Percentiles rank a stretch among this genome's conserved stretches.
Evolutionary conservation across 2,888 invertebrate species (phyloP).

Genomic region (Agriotes lineatus): DNA sequence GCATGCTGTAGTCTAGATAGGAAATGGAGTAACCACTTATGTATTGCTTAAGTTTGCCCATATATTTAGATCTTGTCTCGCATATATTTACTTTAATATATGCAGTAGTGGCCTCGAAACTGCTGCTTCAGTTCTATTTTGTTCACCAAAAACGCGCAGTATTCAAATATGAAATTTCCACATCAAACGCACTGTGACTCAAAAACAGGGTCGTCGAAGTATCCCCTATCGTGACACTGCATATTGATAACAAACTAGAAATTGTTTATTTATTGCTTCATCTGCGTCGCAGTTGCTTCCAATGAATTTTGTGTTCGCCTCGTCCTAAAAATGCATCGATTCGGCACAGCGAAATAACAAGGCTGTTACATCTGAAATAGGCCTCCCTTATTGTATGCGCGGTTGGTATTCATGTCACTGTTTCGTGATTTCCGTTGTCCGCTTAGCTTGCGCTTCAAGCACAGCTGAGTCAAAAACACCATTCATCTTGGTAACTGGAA

Average conservation of each 20-base stretch:
- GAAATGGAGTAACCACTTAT: not conserved
- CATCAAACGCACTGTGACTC: not conserved
- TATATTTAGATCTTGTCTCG: not conserved
- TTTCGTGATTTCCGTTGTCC: conserved; percentile 1
- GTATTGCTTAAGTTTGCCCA: not conserved
- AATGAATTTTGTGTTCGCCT: too few species aligned
- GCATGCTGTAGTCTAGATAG: not conserved
- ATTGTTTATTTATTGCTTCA: too few species aligned
- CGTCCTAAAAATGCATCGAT: too few species aligned
- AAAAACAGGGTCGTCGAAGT: too few species aligned
- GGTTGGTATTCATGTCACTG: conserved; percentile 13
- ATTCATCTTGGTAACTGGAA: not conserved
- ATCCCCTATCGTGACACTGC: too few species aligned
- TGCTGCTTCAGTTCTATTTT: conserved; percentile 6
- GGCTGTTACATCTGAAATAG: too few species aligned
- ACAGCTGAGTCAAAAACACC: not conserved
- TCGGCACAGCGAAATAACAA: too few species aligned
- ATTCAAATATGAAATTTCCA: conserved; percentile 4
- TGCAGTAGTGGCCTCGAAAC: not conserved
- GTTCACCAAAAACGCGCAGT: not conserved
- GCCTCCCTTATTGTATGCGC: not conserved
- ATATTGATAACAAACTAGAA: too few species aligned
- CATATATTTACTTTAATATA: not conserved
- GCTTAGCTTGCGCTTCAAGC: conserved; percentile 1
- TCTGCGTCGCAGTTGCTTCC: too few species aligned